Conservation (phyloP, 1,140 invertebrate genomes). For the Cepaea nemoralis region DNA sequence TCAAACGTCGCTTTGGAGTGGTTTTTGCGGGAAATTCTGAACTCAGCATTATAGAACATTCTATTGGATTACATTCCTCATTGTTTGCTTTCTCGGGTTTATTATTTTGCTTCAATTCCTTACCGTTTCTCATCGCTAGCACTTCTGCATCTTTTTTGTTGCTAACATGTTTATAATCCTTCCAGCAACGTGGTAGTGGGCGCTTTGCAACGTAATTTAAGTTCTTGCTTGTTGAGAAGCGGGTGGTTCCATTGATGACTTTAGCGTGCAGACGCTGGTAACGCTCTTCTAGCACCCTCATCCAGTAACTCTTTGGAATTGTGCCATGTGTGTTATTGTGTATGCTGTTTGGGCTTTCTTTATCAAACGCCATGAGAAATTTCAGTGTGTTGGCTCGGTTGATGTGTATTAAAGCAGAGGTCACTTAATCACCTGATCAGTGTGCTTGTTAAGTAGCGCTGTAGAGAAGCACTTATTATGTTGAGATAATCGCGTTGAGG, state of each 20-base stretch:
- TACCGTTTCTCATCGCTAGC: neutral
- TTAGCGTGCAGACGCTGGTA: constrained; percentile 55
- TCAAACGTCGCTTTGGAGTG: too few relatives aligned
- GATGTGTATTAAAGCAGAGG: too few relatives aligned
- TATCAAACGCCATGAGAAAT: constrained; percentile 7
- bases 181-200: neutral
- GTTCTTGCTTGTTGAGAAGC: constrained; percentile 12
- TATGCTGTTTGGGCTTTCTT: neutral
- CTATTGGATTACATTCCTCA: neutral
- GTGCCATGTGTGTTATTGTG: neutral
- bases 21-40: too few relatives aligned
- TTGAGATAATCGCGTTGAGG: too few relatives aligned
- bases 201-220: neutral
- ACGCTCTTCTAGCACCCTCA: constrained; percentile 54
- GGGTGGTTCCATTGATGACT: constrained; percentile 39
- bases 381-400: neutral
- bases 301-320: constrained; percentile 49
- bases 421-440: too few relatives aligned
- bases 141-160: neutral
- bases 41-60: too few relatives aligned
- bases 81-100: neutral
- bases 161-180: neutral
- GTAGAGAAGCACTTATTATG: too few relatives aligned
- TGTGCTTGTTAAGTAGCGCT: too few relatives aligned
- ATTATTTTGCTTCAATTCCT: neutral